Base-by-base conservation (phyloP, 2,888 invertebrate genomes). In the Lasioglossum calceatum region DNA sequence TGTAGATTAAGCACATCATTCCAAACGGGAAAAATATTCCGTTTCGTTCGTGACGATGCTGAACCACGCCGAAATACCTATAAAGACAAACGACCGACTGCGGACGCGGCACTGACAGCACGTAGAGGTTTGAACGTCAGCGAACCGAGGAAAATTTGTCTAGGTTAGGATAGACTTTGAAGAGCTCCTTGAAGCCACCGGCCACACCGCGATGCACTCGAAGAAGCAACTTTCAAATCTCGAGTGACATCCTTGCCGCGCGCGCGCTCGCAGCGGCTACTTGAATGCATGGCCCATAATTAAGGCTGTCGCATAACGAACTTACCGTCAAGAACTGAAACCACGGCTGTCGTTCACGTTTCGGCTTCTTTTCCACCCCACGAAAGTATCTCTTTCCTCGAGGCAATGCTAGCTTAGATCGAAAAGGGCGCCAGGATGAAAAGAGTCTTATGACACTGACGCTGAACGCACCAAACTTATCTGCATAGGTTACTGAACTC, bases 171-270 rank as follows among this genome's bases (percentile, higher is more conserved):
- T 64, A 47, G 80, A 81, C 44, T 71, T 78, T 79, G 27, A 87
- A 83, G 86, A 47, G 27, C 79, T 77, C 58, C 77, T 87, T 71
- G 77, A 84, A 64, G 64, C 61, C 12, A 27, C 16, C 58, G 44
- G 39, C 50, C 71, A 77, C 71, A 75, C 76, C 84, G 71, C 71
- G 71, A 71, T 79, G 79, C 86, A 81, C 82, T 86, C 23, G 79
- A 87, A 81, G 83, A 86, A 86, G 81, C 71, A 81, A 87, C 84
- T 87, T 87, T 84, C 87, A 61, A 82, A 84, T 81, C 81, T 84
- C 61, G 73, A 84, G 81, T 77, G 79, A 84, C 86, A 81, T 87
- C 83, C 86, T 86, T 77, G 61, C 87, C 50, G 8, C 23, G 54
- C 10, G 44, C 39, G 47, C 23, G 4, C 70, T 23, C 70, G 44